Percentiles rank a stretch among this genome's conserved stretches.
Evolutionary conservation across 1,140 invertebrate genomes (phyloP).

Genomic region (Magallana angulata): DNA sequence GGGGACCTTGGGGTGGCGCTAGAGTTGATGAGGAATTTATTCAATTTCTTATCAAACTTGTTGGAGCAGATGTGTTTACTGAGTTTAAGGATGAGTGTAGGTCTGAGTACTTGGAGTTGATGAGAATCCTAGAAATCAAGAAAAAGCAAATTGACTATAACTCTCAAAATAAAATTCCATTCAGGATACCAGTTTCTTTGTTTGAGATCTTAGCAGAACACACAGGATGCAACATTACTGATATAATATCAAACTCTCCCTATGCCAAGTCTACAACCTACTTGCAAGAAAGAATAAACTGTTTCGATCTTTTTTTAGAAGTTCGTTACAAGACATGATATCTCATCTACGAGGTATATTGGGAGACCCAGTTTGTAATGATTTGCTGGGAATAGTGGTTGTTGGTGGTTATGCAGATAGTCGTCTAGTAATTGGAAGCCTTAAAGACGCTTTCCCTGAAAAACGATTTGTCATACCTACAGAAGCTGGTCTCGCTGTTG

Average conservation of each 20-base stretch:
- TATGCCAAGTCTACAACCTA: neutral
- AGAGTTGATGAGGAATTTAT: conserved; percentile 57
- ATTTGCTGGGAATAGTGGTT: conserved; percentile 41
- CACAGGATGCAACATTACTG: neutral
- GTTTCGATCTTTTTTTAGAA: conserved; percentile 42
- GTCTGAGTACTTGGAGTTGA: conserved; percentile 37
- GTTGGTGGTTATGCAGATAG: conserved; percentile 53
- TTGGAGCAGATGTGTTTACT: conserved; percentile 47
- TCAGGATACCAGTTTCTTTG: neutral
- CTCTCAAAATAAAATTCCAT: neutral
- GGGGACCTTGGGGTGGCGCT: conserved; percentile 63
- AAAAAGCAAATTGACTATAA: conserved; percentile 32
- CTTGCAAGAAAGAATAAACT: conserved; percentile 25
- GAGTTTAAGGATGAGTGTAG: conserved; percentile 2
- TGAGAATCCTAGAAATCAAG: conserved; percentile 46
- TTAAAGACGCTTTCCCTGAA: conserved; percentile 36
- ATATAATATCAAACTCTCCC: neutral
- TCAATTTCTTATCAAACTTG: conserved; percentile 49
- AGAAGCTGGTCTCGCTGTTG: conserved; percentile 43
- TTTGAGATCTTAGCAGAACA: conserved; percentile 17
- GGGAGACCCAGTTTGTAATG: neutral
- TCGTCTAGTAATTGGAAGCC: conserved; percentile 17
- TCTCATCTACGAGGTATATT: conserved; percentile 39
- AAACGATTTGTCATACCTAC: conserved; percentile 44
- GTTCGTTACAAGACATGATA: conserved; percentile 24